These are phyloP conservation scores for Malurus splendens DNA, from an alignment of 2,797 vertebrate species.

Conservation along the genomic window DNA sequence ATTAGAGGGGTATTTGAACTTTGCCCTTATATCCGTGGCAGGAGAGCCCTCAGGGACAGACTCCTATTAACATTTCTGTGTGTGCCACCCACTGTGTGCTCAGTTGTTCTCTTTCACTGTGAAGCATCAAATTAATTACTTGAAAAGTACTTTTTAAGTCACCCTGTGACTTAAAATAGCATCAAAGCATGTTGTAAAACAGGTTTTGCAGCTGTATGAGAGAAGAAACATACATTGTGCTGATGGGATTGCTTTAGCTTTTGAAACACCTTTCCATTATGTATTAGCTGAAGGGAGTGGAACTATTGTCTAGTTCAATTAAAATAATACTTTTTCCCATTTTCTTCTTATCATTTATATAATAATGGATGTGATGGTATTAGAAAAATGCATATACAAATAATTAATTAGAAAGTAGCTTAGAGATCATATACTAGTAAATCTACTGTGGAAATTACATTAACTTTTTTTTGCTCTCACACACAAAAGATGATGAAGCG, in stretches of 20 bases:
- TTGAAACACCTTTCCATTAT: constrained; percentile 33
- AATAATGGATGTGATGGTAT: not conserved
- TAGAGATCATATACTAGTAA: not conserved
- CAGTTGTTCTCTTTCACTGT: not conserved
- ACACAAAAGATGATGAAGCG: not conserved
- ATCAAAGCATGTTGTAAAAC: not conserved
- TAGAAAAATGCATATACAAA: not conserved
- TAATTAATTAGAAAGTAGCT: not conserved
- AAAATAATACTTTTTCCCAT: not conserved
- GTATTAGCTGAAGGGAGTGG: not conserved
- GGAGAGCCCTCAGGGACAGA: not conserved
- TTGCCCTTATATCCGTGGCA: not conserved
- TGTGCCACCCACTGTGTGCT: not conserved
- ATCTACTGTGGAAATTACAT: constrained; percentile 8
- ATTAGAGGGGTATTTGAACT: not conserved
- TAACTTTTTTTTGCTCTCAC: not conserved
- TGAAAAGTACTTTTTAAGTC: constrained; percentile 21
- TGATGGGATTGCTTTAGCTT: not conserved
- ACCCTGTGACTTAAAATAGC: constrained; percentile 21
- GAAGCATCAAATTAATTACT: constrained; percentile 23
- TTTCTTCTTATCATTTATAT: not conserved
- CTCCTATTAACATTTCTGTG: not conserved
- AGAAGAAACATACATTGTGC: not conserved
- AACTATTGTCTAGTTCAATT: constrained; percentile 1
- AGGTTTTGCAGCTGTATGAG: constrained; percentile 9